Conservation (phyloP, 2,797 vertebrate species). For the Fundulus diaphanus region DNA sequence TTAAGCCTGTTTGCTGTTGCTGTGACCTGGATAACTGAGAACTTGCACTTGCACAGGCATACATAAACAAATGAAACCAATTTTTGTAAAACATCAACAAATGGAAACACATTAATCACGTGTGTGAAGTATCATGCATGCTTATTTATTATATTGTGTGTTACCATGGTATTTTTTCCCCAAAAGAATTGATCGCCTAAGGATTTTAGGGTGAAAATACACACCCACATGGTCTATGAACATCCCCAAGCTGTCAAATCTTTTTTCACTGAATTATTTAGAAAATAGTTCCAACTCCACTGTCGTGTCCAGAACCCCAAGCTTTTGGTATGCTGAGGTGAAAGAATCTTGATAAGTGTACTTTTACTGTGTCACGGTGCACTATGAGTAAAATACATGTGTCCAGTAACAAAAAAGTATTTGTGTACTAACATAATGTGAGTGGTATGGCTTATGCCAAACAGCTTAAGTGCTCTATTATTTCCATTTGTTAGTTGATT, state of each 20-base stretch:
- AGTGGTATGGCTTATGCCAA: neutral
- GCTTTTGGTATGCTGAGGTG: neutral
- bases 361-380: neutral
- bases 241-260: neutral
- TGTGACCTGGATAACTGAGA: too few relatives aligned
- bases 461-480: conserved; percentile 14
- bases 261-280: neutral
- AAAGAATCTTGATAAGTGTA: neutral
- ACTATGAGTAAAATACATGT: conserved; percentile 32
- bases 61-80: too few relatives aligned
- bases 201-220: neutral
- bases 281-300: neutral
- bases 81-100: too few relatives aligned
- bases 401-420: conserved; percentile 1
- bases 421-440: conserved; percentile 8
- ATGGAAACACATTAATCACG: too few relatives aligned
- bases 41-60: too few relatives aligned
- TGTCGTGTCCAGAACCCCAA: neutral
- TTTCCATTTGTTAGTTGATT: conserved; percentile 4
- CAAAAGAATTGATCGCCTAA: neutral
- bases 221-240: neutral
- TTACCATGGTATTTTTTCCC: neutral
- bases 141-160: neutral
- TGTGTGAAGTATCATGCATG: neutral
- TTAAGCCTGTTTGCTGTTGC: too few relatives aligned